Evolutionary conservation across 2,888 invertebrate genomes (phyloP).

Genomic region (Protophormia terraenovae): DNA sequence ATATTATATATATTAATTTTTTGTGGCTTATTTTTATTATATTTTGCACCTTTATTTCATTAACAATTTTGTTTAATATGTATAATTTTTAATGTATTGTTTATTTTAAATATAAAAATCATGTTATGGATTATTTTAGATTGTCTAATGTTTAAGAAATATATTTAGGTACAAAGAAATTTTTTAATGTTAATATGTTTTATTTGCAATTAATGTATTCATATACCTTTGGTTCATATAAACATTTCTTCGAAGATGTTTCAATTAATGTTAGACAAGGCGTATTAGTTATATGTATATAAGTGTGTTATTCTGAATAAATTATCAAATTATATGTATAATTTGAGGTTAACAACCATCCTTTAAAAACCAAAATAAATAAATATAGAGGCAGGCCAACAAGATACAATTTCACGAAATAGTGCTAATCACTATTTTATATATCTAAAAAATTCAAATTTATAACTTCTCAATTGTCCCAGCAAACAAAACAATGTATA

Average conservation of each 20-base stretch:
- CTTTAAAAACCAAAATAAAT: too few species aligned
- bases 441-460: too few species aligned
- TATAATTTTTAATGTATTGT: constrained; percentile 5
- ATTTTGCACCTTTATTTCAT: constrained; percentile 21
- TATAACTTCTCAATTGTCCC: too few species aligned
- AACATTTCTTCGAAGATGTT: not conserved
- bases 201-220: not conserved
- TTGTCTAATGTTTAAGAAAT: not conserved
- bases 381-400: too few species aligned
- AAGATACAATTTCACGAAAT: too few species aligned
- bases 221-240: not conserved
- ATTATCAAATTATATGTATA: too few species aligned
- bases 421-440: too few species aligned
- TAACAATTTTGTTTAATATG: constrained; percentile 23
- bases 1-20: not conserved
- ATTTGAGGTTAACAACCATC: too few species aligned
- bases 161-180: not conserved
- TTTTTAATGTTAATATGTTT: not conserved
- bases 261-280: not conserved
- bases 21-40: not conserved
- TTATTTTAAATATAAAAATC: constrained; percentile 29
- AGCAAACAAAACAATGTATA: too few species aligned
- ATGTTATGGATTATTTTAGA: not conserved
- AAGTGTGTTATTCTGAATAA: too few species aligned
- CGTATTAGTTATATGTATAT: not conserved